Evolutionary conservation across 2,113 vertebrate genomes (phyloP).

Genomic region (Aplodontia rufa): DNA sequence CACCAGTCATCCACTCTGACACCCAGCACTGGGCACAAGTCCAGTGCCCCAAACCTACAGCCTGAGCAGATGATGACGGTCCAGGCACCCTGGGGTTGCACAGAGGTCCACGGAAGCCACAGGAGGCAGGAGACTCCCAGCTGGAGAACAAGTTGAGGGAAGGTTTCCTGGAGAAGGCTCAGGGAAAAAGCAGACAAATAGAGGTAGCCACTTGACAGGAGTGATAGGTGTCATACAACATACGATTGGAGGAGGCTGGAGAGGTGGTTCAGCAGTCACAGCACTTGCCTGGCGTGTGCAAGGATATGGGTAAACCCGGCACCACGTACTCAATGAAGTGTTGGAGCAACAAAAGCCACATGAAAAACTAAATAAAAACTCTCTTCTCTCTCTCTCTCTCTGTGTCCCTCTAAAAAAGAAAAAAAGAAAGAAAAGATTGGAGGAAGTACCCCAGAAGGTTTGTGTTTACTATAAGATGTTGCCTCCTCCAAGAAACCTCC

Average conservation of each 20-base stretch:
- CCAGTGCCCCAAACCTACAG: neutral
- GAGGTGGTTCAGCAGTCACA: too few species aligned
- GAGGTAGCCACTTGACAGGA: neutral
- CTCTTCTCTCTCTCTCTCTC: too few species aligned
- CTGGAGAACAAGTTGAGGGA: neutral
- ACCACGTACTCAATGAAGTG: too few species aligned
- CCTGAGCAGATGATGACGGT: neutral
- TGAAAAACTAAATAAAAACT: too few species aligned
- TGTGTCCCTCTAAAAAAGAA: too few species aligned
- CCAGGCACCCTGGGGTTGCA: neutral
- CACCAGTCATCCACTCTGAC: neutral
- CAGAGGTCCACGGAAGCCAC: neutral
- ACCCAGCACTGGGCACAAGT: neutral
- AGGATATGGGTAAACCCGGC: too few species aligned
- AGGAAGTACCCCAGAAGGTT: neutral
- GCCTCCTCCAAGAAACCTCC: neutral
- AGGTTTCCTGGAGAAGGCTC: neutral
- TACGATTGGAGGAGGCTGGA: neutral
- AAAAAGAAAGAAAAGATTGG: neutral
- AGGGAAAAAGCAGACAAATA: neutral
- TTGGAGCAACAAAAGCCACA: too few species aligned
- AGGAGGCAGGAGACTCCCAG: neutral
- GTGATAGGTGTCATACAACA: neutral
- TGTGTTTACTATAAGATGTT: neutral
- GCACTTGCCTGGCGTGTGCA: too few species aligned